Base-by-base conservation (phyloP, 2,888 invertebrate species). In the Colostygia pectinataria region DNA sequence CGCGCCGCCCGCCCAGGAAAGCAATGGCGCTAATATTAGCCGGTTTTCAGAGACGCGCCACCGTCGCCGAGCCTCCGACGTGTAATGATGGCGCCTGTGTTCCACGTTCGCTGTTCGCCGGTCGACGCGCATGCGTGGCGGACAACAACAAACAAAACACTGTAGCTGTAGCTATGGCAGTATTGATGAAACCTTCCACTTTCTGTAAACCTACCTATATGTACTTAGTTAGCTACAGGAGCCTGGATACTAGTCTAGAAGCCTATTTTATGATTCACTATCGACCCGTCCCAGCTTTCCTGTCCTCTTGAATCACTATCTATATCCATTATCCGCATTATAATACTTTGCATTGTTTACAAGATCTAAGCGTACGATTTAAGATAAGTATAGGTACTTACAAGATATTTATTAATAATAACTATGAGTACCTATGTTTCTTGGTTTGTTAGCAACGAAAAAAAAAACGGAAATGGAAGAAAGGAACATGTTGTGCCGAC, bases 1-100 rank as follows among this genome's bases (percentile, higher is more conserved):
- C 86, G 88, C 87, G 88, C 88, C 87, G 86, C 86, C 86, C 87
- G 85, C 87, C 85, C 83, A 66, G 68, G 69, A 70, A 71, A 71
- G 67, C 46, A 15, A 34, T 43, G 70, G 65, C 58, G 69, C 75
- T 82, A 78, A 80, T 78, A 76, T 80, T 82, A 80, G 74, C 70
- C 53, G 63, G 56, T 72, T 74, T 77, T 75, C 57, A 61, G 69
- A 65, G 65, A 73, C 77, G 78, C 78, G 74, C 61, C 63, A 71
- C 60, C 67, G 61, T 60, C 67, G 61, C 39, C 74, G 63, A 76
- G 71, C 73, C 74, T 71, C 65, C 63, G 53, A 55, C 65, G 65
- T 59, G 68, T 67, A 79, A 76, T 78, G 79, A 57, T 56, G 66
- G 42, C 59, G 60, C 55, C 28, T 57, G 51, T 57, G 55, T 49